phyloP scores from a whole-genome alignment of 2,888 invertebrate species.

The Caenorhabditis wallacei region DNA sequence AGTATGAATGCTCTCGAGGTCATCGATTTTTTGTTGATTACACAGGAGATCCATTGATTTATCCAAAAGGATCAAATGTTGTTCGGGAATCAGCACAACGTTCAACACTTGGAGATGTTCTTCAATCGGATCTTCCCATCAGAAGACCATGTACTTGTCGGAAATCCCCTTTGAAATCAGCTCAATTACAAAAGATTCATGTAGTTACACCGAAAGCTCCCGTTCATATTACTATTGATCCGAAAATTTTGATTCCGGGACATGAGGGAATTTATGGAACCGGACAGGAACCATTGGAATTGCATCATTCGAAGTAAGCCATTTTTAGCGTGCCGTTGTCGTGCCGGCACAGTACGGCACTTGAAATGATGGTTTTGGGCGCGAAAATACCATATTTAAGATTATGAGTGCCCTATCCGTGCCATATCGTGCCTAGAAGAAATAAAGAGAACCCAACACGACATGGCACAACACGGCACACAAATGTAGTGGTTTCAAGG shows the following conservation, averaged over 20 bases:
- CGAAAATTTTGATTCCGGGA: constrained; percentile 86
- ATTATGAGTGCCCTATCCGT: too few relatives aligned
- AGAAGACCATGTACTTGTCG: constrained; percentile 92
- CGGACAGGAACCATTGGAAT: constrained; percentile 73
- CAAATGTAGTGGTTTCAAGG: too few relatives aligned
- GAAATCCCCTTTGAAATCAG: constrained; percentile 60
- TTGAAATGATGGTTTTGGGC: too few relatives aligned
- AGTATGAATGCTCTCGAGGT: constrained; percentile 98
- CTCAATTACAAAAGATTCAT: constrained; percentile 88
- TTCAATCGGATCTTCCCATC: constrained; percentile 92
- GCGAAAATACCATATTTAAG: too few relatives aligned
- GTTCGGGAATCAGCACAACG: constrained; percentile 26
- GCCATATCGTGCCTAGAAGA: too few relatives aligned
- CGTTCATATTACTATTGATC: constrained; percentile 92
- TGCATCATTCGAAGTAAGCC: constrained; percentile 72
- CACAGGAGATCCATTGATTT: constrained; percentile 63
- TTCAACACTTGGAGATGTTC: constrained; percentile 81
- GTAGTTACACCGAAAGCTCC: constrained; percentile 94
- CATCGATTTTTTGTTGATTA: constrained; percentile 91
- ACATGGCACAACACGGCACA: too few relatives aligned
- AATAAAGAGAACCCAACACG: too few relatives aligned
- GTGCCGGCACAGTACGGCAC: too few relatives aligned
- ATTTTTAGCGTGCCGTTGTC: background rate
- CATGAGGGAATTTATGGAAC: constrained; percentile 70
- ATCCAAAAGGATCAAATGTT: constrained; percentile 46